Evolutionary conservation across 64 coral and sea anemone species (phyloP), one percentile per base, ranked within the genome.

Genomic region (Pachyseris speciosa): DNA sequence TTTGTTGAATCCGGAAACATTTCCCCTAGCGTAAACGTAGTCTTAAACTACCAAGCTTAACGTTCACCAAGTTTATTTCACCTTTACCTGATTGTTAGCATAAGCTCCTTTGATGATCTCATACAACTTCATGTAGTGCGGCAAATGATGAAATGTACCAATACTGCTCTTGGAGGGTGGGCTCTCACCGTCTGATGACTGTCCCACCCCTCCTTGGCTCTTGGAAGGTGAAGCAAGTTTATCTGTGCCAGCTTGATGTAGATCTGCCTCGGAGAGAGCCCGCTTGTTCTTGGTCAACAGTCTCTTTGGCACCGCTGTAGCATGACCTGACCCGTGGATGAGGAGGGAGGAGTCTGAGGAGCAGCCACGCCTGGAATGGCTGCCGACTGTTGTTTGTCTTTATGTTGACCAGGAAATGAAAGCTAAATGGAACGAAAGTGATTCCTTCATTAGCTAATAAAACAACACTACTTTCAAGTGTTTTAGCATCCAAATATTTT

Each of bases 111-210:
- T 94, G 15, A 95, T 79, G 8, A 98, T 90, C 67, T 98, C 93
- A 75, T 95, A 98, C 33, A 98, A 37, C 53, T 98, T 94, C 85
- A 95, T 89, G 44, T 98, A 98, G 28, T 98, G 96, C 4, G 93
- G 90, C 16, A 95, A 78, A 51, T 92, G 84, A 70, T 95, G 80
- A 64, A 98, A 95, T 12, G 60, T 84, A 16, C 96, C 96, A 24
- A 94, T 83, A 38, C 68, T 85, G 55, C 89, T 88, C 80, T 95
- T 95, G 15, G 93, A 47, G 61, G 95, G 90, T 42, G 91, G 86
- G 50, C 55, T 40, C 15, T 88, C 94, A 7, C 34, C 60, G 53
- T 94, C 93, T 51, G 73, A 30, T 36, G 60, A 20, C 38, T 89
- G 86, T 57, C 51, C 83, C 0, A 60, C 91, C 47, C 89, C 34